These are phyloP conservation scores for Macrochelys suwanniensis DNA, from an alignment of 2,797 vertebrate species.

Conservation along the genomic window DNA sequence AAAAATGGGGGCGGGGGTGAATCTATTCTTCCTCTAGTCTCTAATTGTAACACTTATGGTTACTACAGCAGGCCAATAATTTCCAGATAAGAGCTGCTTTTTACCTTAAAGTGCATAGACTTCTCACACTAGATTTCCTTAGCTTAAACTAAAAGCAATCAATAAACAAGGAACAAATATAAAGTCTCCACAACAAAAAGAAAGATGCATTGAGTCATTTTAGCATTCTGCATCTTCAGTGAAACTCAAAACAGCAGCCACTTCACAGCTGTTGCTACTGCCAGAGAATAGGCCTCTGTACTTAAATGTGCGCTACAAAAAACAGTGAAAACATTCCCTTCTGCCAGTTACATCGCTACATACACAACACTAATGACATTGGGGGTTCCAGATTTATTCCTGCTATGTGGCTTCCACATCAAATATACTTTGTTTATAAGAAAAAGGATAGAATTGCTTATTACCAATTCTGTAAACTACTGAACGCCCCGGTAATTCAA, in stretches of 20 bases:
- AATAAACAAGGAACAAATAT: background rate
- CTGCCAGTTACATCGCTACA: background rate
- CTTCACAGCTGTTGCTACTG: background rate
- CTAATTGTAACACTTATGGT: background rate
- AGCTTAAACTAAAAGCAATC: background rate
- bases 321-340: background rate
- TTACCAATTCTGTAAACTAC: background rate
- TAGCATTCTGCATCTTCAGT: background rate
- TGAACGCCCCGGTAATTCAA: background rate
- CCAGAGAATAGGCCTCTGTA: background rate
- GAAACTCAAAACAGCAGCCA: background rate
- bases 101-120: accelerated
- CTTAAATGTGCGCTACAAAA: background rate
- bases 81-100: background rate
- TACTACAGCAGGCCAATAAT: background rate
- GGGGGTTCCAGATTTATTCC: background rate
- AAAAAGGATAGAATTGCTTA: background rate
- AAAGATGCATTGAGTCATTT: background rate
- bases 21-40: background rate
- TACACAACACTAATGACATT: background rate
- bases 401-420: background rate
- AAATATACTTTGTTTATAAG: background rate
- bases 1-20: too few relatives aligned
- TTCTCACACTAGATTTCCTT: background rate
- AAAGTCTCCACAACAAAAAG: background rate